These are phyloP conservation scores for Melanogrammus aeglefinus DNA, from an alignment of 2,797 vertebrate species.

Conservation along the genomic window DNA sequence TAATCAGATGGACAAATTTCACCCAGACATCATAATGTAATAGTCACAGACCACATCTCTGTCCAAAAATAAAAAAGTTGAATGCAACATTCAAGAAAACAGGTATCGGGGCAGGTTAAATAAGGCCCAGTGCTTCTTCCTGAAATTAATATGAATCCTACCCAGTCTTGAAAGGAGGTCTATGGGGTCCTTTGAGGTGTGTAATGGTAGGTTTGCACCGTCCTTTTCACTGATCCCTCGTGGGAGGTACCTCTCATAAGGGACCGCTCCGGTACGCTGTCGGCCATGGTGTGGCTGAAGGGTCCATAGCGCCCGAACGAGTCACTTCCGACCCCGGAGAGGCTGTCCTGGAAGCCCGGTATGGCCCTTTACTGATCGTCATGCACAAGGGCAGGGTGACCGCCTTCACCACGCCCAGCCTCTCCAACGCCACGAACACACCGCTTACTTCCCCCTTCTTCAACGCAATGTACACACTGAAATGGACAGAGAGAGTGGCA, in stretches of 20 bases:
- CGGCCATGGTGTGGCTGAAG: conserved; percentile 47
- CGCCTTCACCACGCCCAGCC: conserved; percentile 50
- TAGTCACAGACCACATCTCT: too few species aligned
- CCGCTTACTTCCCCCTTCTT: conserved; percentile 50
- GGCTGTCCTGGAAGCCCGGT: conserved; percentile 55
- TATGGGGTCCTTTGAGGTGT: not conserved
- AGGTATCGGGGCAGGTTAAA: too few species aligned
- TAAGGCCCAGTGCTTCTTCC: too few species aligned
- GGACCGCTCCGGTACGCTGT: conserved; percentile 29
- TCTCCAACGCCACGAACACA: conserved; percentile 51
- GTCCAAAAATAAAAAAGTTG: too few species aligned
- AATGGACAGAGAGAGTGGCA: not conserved
- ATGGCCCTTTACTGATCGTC: conserved; percentile 50
- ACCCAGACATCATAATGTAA: too few species aligned
- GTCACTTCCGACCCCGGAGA: conserved; percentile 63
- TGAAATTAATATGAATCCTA: too few species aligned
- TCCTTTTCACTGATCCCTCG: too few species aligned
- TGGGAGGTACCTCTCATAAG: too few species aligned
- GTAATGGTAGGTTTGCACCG: not conserved
- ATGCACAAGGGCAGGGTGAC: conserved; percentile 64
- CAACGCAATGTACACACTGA: conserved; percentile 50
- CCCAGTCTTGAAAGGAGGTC: not conserved
- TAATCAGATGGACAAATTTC: too few species aligned
- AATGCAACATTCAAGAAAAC: too few species aligned
- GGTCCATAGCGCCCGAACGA: conserved; percentile 58